These are phyloP conservation scores for Poecilia gillii DNA, from an alignment of 2,797 vertebrate genomes.

Conservation along the genomic window DNA sequence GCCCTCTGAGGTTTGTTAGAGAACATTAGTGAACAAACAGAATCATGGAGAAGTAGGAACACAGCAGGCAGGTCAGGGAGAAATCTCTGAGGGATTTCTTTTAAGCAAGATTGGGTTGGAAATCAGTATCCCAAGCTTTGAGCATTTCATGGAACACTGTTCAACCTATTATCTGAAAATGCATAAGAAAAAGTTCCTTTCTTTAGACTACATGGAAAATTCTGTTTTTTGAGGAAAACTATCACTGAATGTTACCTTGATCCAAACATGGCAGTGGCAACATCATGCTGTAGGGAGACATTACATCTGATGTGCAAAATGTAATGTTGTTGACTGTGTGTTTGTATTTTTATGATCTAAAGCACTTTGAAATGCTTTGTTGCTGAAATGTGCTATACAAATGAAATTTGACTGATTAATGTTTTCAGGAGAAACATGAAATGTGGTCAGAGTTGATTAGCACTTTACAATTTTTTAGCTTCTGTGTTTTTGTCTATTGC, in stretches of 20 bases:
- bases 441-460: background rate
- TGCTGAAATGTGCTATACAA: too few species aligned
- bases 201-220: background rate
- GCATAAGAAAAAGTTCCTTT: too few species aligned
- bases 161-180: background rate
- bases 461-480: constrained; percentile 1
- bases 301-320: too few species aligned
- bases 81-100: background rate
- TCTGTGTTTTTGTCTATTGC: background rate
- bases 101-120: background rate
- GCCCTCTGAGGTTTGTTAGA: background rate
- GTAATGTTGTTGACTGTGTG: too few species aligned
- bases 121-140: background rate
- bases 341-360: too few species aligned
- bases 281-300: background rate
- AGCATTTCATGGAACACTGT: background rate
- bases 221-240: background rate
- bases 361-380: too few species aligned
- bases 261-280: background rate
- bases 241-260: background rate
- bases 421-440: background rate
- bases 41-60: background rate
- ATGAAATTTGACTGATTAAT: background rate
- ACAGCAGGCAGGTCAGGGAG: background rate
- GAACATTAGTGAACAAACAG: background rate